Conservation (phyloP, 2,113 vertebrate genomes). For the Mustela lutreola region DNA sequence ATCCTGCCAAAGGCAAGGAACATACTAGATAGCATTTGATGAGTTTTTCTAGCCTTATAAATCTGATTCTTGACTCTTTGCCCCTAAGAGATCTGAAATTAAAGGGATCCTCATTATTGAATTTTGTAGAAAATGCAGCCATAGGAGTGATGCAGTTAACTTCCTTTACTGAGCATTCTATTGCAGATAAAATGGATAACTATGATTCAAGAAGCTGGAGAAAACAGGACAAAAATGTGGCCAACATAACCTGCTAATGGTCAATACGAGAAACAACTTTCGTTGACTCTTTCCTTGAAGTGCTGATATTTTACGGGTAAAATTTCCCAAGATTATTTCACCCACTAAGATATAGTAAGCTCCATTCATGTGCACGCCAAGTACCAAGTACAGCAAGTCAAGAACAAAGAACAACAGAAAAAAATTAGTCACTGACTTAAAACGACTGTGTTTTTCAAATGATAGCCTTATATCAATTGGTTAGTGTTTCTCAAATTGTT, state of each 20-base stretch:
- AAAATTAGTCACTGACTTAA: not conserved
- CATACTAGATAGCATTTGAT: constrained; percentile 35
- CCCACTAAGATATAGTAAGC: not conserved
- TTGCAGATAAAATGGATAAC: constrained; percentile 5
- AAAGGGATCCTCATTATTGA: constrained; percentile 61
- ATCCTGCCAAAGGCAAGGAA: constrained; percentile 64
- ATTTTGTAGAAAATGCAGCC: constrained; percentile 54
- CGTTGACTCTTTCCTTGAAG: not conserved
- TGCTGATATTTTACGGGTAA: not conserved
- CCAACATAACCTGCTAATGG: not conserved
- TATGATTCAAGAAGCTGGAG: not conserved
- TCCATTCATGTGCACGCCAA: not conserved
- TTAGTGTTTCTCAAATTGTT: not conserved
- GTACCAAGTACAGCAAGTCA: not conserved
- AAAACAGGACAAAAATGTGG: not conserved
- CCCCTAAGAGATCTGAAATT: constrained; percentile 59
- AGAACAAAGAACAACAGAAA: constrained; percentile 10
- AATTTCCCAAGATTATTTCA: not conserved
- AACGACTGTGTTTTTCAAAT: not conserved
- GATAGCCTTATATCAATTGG: not conserved
- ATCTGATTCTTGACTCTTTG: constrained; percentile 55
- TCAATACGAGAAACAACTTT: constrained; percentile 38
- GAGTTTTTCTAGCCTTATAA: constrained; percentile 60
- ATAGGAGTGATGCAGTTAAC: constrained; percentile 1
- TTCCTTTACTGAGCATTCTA: constrained; percentile 53